A percentile compares a stretch with the other conserved stretches of the same genome.
Conservation (phyloP, 2,797 vertebrate genomes). For the Myripristis murdjan region DNA sequence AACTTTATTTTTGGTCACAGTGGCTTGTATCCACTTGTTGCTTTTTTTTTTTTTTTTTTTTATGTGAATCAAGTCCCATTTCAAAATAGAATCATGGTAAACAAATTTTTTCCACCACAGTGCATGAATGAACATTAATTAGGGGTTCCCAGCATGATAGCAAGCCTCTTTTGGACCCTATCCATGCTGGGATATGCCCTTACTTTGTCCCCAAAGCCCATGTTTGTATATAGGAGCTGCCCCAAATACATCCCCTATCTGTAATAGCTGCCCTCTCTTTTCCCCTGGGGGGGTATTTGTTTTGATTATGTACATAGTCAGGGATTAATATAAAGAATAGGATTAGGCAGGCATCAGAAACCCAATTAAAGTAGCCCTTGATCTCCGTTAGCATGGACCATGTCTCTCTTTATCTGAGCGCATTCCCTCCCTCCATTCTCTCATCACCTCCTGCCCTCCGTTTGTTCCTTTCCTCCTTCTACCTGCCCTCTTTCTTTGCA, state of each 20-base stretch:
- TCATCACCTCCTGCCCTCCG: conserved; percentile 65
- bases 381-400: conserved; percentile 65
- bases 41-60: conserved; percentile 48
- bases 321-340: conserved; percentile 81
- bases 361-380: conserved; percentile 83
- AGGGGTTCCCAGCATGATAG: conserved; percentile 37
- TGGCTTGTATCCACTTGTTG: conserved; percentile 58
- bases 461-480: conserved; percentile 20
- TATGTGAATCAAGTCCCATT: conserved; percentile 27
- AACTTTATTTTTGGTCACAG: conserved; percentile 52
- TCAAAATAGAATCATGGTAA: conserved; percentile 36
- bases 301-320: conserved; percentile 78
- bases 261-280: conserved; percentile 45
- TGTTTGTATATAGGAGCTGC: conserved; percentile 54
- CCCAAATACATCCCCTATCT: conserved; percentile 46
- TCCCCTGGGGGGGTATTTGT: conserved; percentile 66
- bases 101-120: conserved; percentile 32
- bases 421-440: conserved; percentile 55
- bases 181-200: conserved; percentile 54
- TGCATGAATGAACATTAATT: conserved; percentile 26
- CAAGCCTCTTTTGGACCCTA: conserved; percentile 14
- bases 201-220: conserved; percentile 53
- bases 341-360: conserved; percentile 84
- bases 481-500: conserved; percentile 28
- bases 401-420: conserved; percentile 55